Percentiles rank a stretch among this genome's conserved stretches.
Evolutionary conservation across 2,888 invertebrate genomes (phyloP).

Genomic region (Drepana falcataria): DNA sequence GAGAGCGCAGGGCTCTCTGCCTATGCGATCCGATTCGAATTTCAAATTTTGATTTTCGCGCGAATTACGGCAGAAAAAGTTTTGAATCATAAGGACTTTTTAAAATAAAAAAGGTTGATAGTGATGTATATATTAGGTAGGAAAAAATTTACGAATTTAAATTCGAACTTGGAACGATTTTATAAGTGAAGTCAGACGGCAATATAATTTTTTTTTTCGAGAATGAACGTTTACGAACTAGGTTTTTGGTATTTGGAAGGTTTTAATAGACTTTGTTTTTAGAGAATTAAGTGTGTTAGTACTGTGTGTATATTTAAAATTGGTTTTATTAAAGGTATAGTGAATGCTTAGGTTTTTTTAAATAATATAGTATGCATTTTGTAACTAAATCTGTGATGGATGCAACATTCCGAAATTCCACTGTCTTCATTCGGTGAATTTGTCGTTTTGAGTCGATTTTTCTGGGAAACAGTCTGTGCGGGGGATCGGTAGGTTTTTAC

Average conservation of each 20-base stretch:
- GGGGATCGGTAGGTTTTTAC: constrained; percentile 57
- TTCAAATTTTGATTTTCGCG: constrained; percentile 20
- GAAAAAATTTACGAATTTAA: too few relatives aligned
- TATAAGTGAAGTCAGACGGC: not conserved
- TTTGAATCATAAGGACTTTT: not conserved
- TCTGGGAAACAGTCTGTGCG: constrained; percentile 64
- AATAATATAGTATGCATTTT: too few relatives aligned
- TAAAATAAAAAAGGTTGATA: not conserved
- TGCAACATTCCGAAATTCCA: constrained; percentile 43
- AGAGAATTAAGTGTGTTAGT: too few relatives aligned
- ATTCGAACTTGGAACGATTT: not conserved
- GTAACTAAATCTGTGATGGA: constrained; percentile 23
- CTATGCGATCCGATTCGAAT: constrained; percentile 54
- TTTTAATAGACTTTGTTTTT: too few relatives aligned
- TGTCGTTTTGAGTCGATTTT: constrained; percentile 57
- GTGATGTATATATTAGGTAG: too few relatives aligned
- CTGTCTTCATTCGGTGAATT: constrained; percentile 50
- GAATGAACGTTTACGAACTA: constrained; percentile 24
- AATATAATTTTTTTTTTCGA: too few relatives aligned
- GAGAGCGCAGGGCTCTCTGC: constrained; percentile 64
- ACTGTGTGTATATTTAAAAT: too few relatives aligned
- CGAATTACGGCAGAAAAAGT: not conserved
- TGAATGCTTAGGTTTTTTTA: too few relatives aligned
- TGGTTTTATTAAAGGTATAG: too few relatives aligned
- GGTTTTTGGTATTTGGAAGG: too few relatives aligned